A percentile compares a stretch with the other conserved stretches of the same genome.
These are phyloP conservation scores for Tadarida brasiliensis DNA, from an alignment of 2,797 vertebrate species.

Conservation along the genomic window DNA sequence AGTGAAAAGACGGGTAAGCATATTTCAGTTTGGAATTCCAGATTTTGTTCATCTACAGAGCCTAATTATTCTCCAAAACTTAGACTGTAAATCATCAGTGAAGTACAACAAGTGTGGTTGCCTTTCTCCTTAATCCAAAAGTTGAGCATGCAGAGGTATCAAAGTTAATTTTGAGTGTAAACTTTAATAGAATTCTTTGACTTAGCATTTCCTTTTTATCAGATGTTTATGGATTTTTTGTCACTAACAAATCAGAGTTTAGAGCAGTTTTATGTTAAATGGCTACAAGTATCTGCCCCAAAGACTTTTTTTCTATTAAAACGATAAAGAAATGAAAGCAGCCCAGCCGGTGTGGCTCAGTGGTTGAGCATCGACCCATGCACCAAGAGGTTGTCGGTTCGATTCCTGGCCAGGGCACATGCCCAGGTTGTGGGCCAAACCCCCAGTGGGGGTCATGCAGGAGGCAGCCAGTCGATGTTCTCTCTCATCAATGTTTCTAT, in stretches of 20 bases:
- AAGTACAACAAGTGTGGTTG: conserved; percentile 7
- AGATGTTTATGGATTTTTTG: conserved; percentile 47
- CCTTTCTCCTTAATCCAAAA: conserved; percentile 44
- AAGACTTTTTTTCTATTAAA: conserved; percentile 28
- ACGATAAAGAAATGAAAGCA: conserved; percentile 41
- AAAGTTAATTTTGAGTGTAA: neutral
- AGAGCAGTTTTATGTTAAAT: conserved; percentile 60
- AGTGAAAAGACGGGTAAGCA: conserved; percentile 9
- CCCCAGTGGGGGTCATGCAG: too few relatives aligned
- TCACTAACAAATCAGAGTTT: conserved; percentile 50
- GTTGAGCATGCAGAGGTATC: neutral
- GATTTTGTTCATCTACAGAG: conserved; percentile 51
- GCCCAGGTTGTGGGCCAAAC: too few relatives aligned
- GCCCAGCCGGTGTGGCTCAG: too few relatives aligned
- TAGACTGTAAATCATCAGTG: neutral
- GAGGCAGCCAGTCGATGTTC: too few relatives aligned
- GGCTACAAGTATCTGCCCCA: neutral
- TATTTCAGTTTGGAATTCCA: conserved; percentile 42
- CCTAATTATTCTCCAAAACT: conserved; percentile 49
- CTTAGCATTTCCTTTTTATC: conserved; percentile 58
- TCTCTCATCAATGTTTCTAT: too few relatives aligned
- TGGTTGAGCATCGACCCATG: too few relatives aligned
- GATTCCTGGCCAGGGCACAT: too few relatives aligned
- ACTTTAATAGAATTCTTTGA: conserved; percentile 43
- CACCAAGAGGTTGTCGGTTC: too few relatives aligned